Base-by-base conservation (phyloP, 2,113 vertebrate genomes). In the Fregata magnificens region DNA sequence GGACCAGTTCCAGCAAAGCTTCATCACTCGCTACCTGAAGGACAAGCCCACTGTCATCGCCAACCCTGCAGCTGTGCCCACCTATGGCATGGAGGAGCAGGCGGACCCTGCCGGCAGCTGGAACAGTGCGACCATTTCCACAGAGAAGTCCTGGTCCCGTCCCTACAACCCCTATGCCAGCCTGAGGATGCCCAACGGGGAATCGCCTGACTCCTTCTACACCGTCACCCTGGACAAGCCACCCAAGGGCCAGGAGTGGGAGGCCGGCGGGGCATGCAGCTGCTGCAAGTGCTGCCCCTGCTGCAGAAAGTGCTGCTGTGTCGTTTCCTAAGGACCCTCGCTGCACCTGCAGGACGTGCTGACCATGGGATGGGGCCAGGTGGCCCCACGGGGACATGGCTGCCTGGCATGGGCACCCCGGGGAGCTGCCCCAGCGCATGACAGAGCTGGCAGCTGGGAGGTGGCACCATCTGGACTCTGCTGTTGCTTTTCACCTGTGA, bases 1-100 rank as follows among this genome's bases (percentile, higher is more conserved):
- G 28, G 98, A 98, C 5, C 99, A 98, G 73, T 98, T 99, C 73
- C 96, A 97, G 89, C 97, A 97, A 20, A 95, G 96, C 93, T 98
- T 98, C 84, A 88, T 97, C 67, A 95, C 97, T 44, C 95, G n/a
- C 11, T 95, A 97, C 76, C 86, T 98, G 93, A 86, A 94, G 10
- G 97, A 97, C 0, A 95, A 98, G 89, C 94, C 97, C 88, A 95
- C 91, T 0, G 6, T 98, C 73, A 97, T 98, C 1, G 42, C 93
- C 78, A 98, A 98, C 92, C 98, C 98, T 1, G 61, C 93, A 10
- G 77, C 86, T 0, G 13, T 70, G 86, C 94, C 88, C 29, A 9
- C 90, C 10, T 52, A 45, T 8, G 12, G 63, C 0, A 0, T 1
- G 21, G 65, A 40, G 25, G 89, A 94, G 73, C 94, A 95, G 20